Evolutionary conservation across 2,797 vertebrate species (phyloP).

Genomic region (Leontopithecus rosalia): DNA sequence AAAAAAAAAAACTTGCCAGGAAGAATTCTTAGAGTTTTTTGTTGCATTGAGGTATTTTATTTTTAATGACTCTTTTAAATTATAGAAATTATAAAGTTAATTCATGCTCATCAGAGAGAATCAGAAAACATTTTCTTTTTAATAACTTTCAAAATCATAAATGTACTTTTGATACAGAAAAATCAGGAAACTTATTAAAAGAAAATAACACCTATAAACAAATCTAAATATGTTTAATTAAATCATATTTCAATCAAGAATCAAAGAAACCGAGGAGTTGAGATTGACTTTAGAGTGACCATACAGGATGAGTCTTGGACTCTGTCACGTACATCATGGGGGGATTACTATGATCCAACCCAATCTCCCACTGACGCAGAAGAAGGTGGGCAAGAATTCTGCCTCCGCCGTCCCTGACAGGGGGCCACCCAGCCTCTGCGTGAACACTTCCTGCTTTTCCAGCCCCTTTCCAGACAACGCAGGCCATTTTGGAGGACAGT

Average conservation of each 20-base stretch:
- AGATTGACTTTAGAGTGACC: not conserved
- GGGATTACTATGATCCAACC: not conserved
- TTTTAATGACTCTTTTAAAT: constrained; percentile 55
- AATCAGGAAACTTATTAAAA: constrained; percentile 29
- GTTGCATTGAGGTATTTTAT: constrained; percentile 36
- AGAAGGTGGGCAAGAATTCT: not conserved
- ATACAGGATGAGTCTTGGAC: not conserved
- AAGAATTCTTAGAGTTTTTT: constrained; percentile 55
- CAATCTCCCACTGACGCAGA: not conserved
- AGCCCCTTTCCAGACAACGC: not conserved
- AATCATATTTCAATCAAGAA: not conserved
- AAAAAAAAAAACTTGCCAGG: not conserved
- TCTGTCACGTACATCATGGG: not conserved
- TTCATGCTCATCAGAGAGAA: constrained; percentile 39
- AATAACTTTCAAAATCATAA: constrained; percentile 40
- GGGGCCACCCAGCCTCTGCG: not conserved
- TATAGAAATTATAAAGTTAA: constrained; percentile 55
- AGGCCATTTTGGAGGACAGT: not conserved
- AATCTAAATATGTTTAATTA: constrained; percentile 36
- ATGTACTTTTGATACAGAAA: not conserved
- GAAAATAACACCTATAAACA: constrained; percentile 43
- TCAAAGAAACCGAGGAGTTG: not conserved
- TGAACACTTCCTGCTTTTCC: not conserved
- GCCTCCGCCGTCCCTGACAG: not conserved
- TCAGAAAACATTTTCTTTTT: constrained; percentile 56